Evolutionary conservation across 37 sponge, comb jelly and placozoan genomes (phyloP).

Genomic region (Halisarca cf. caerulea): DNA sequence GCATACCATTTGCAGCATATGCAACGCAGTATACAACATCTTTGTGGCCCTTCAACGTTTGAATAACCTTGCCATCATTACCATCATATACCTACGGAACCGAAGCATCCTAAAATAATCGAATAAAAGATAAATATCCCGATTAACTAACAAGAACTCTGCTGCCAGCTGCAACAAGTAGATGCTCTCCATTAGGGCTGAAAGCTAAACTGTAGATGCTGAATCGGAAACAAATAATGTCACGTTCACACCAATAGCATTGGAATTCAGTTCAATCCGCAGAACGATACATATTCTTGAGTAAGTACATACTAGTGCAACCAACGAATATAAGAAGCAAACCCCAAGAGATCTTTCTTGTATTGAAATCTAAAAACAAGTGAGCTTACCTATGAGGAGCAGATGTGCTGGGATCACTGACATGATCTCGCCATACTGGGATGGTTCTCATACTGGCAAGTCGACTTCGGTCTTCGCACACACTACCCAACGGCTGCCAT

Average conservation of each 20-base stretch:
- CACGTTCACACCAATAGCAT: too few species aligned
- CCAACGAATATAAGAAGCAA: too few species aligned
- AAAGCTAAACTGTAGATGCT: constrained; percentile 86
- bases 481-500: too few species aligned
- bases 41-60: constrained; percentile 87
- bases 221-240: background rate
- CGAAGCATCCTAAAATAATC: background rate
- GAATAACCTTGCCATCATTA: constrained; percentile 62
- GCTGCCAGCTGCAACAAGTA: constrained; percentile 72
- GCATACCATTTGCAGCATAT: constrained; percentile 80
- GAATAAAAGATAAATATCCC: background rate
- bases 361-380: too few species aligned
- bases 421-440: constrained; percentile 71
- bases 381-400: background rate
- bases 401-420: constrained; percentile 33
- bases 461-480: too few species aligned
- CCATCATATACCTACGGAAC: constrained; percentile 58
- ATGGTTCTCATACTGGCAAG: constrained; percentile 34
- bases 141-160: constrained; percentile 55
- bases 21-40: constrained; percentile 87
- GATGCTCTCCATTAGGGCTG: constrained; percentile 76
- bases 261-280: too few species aligned
- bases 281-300: too few species aligned
- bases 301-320: too few species aligned
- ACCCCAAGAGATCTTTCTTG: too few species aligned